These are phyloP conservation scores for Argya squamiceps DNA, from an alignment of 2,797 vertebrate genomes.

Conservation along the genomic window DNA sequence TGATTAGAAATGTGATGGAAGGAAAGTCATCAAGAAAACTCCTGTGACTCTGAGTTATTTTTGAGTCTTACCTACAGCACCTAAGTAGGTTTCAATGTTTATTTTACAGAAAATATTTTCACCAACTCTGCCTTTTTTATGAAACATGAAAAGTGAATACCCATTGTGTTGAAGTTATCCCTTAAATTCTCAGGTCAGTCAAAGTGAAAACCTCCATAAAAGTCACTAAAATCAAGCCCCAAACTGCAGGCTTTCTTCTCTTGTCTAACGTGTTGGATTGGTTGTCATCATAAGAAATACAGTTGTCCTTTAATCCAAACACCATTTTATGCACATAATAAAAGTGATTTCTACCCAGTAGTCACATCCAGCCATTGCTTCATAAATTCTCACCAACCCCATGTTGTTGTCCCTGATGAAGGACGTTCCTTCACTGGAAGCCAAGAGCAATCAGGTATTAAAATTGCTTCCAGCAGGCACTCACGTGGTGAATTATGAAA, in stretches of 20 bases:
- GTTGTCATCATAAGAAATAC: conserved; percentile 35
- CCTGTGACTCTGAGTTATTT: neutral
- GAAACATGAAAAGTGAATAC: neutral
- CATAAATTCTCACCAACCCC: conserved; percentile 52
- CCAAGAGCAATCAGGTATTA: conserved; percentile 37
- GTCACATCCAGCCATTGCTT: conserved; percentile 34
- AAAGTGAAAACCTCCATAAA: conserved; percentile 3
- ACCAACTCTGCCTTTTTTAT: neutral
- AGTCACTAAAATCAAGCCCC: neutral
- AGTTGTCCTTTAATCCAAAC: conserved; percentile 54
- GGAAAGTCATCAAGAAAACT: neutral
- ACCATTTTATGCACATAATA: conserved; percentile 58
- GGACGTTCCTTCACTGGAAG: conserved; percentile 32
- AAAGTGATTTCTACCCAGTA: conserved; percentile 65
- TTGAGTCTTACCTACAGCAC: neutral
- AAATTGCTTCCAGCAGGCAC: conserved; percentile 23
- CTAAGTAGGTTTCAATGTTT: neutral
- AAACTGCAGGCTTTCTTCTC: neutral
- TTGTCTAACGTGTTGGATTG: neutral
- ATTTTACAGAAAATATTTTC: neutral
- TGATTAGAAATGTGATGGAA: neutral
- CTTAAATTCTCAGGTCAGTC: neutral
- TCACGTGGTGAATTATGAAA: conserved; percentile 6
- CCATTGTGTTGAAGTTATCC: neutral
- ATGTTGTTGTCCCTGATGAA: conserved; percentile 35